Evolutionary conservation across 1,140 invertebrate genomes (phyloP).

Genomic region (Caenorhabditis elegans): WBcel235 BX284606.5:5964001-5964500

Average conservation of each 20-base stretch:
- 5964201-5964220: neutral
- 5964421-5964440: too few species aligned
- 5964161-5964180: neutral
- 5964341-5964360: too few species aligned
- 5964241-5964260: neutral
- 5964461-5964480: too few species aligned
- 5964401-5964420: too few species aligned
- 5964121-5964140: neutral
- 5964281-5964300: neutral
- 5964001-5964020: neutral
- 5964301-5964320: too few species aligned
- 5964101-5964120: neutral
- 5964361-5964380: too few species aligned
- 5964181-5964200: neutral
- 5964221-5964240: neutral
- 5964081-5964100: constrained; percentile 18
- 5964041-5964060: neutral
- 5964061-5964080: neutral
- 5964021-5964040: neutral
- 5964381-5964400: too few species aligned
- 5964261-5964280: constrained; percentile 19
- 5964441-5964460: too few species aligned
- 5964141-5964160: neutral
- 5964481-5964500: too few species aligned
- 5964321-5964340: too few species aligned